Percentiles rank a stretch among this genome's conserved stretches.
phyloP scores from a whole-genome alignment of 2,888 invertebrate species.

The Cantharis nigra region DNA sequence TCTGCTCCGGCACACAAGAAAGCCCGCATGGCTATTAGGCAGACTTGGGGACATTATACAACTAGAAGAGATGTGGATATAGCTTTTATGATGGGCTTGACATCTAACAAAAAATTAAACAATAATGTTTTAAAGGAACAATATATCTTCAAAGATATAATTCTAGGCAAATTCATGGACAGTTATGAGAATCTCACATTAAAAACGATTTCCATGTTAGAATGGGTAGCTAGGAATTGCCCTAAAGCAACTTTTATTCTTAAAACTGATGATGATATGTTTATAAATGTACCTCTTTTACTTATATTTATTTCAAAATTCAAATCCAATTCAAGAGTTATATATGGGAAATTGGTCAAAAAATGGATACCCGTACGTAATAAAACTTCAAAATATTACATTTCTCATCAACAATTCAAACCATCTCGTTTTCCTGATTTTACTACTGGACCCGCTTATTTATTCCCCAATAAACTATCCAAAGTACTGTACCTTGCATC shows the following conservation, averaged over 20 bases:
- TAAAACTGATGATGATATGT: background rate
- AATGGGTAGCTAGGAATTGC: background rate
- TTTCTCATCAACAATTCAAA: background rate
- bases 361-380: background rate
- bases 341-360: background rate
- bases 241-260: background rate
- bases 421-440: background rate
- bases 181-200: background rate
- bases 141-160: slow-evolving; percentile 63
- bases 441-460: background rate
- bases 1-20: slow-evolving; percentile 73
- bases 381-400: background rate
- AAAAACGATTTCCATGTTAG: background rate
- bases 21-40: slow-evolving; percentile 74
- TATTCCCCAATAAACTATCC: background rate
- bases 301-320: background rate
- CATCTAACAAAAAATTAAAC: slow-evolving; percentile 57
- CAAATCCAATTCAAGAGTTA: background rate
- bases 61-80: slow-evolving; percentile 66
- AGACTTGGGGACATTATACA: slow-evolving; percentile 80
- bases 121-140: slow-evolving; percentile 66
- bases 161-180: background rate
- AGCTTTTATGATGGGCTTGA: slow-evolving; percentile 70
- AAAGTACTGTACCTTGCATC: background rate
- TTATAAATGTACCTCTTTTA: background rate